Evolutionary conservation across 35 echinoderm and acorn worm species (phyloP).

Genomic region (Apostichopus californicus): DNA sequence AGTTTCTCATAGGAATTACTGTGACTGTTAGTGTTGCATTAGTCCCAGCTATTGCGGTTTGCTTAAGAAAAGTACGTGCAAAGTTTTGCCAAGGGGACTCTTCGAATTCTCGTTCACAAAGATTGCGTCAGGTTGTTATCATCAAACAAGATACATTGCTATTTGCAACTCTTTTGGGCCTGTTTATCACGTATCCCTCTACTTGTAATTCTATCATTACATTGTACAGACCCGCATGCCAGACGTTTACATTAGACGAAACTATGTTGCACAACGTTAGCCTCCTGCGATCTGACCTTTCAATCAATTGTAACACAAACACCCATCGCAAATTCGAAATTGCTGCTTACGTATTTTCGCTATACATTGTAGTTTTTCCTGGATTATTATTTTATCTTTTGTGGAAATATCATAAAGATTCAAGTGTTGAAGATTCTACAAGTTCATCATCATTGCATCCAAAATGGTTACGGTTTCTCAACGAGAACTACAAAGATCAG

Average conservation of each 20-base stretch:
- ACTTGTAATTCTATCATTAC: conserved; percentile 59
- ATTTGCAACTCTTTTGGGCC: neutral
- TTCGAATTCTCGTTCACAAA: neutral
- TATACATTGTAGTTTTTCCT: conserved; percentile 57
- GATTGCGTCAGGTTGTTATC: neutral
- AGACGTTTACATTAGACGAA: conserved; percentile 31
- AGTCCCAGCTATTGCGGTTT: neutral
- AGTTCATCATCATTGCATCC: neutral
- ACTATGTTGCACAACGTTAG: neutral
- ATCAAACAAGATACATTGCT: neutral
- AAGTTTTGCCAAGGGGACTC: neutral
- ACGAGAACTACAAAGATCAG: neutral
- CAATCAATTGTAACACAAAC: conserved; percentile 25
- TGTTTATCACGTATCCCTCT: conserved; percentile 55
- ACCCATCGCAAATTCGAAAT: conserved; percentile 3
- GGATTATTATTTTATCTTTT: conserved; percentile 1
- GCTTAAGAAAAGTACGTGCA: neutral
- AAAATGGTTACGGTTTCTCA: neutral
- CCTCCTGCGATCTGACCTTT: conserved; percentile 32
- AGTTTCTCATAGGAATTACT: neutral
- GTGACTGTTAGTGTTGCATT: neutral
- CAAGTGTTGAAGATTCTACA: neutral
- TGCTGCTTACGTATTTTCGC: conserved; percentile 13
- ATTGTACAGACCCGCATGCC: conserved; percentile 32
- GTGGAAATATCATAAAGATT: neutral